Conservation (phyloP, 2,797 vertebrate species). For the Rhinophrynus dorsalis region DNA sequence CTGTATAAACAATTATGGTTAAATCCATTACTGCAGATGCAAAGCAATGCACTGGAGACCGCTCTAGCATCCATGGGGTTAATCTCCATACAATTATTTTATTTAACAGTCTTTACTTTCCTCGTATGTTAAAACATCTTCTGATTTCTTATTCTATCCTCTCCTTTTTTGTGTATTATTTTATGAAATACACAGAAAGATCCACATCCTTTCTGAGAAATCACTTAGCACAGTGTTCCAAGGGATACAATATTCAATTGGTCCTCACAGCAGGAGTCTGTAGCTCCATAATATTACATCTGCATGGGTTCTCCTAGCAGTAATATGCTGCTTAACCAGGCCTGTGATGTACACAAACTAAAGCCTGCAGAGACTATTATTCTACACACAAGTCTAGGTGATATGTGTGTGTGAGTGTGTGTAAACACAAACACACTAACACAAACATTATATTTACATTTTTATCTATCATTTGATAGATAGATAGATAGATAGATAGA, state of each 20-base stretch:
- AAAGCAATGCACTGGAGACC: too few relatives aligned
- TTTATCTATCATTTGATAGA: too few relatives aligned
- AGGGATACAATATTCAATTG: slow-evolving; percentile 46
- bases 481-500: too few relatives aligned
- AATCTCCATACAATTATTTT: too few relatives aligned
- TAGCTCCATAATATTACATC: slow-evolving; percentile 42
- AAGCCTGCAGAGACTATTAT: slow-evolving; percentile 34
- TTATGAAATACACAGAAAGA: slow-evolving; percentile 7
- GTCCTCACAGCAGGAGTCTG: slow-evolving; percentile 41
- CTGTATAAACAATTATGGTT: too few relatives aligned
- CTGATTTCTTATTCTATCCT: background rate
- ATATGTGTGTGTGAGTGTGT: background rate
- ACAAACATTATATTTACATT: too few relatives aligned
- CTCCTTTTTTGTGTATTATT: background rate
- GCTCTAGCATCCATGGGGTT: too few relatives aligned
- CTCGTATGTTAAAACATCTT: background rate
- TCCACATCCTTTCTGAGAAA: slow-evolving; percentile 30
- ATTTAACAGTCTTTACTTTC: too few relatives aligned
- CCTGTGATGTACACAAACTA: slow-evolving; percentile 48
- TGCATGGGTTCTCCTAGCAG: slow-evolving; percentile 42
- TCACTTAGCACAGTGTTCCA: slow-evolving; percentile 44
- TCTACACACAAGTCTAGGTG: background rate
- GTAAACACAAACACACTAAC: background rate
- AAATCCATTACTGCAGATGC: too few relatives aligned
- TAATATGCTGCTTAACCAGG: slow-evolving; percentile 41